Percentiles rank a stretch among this genome's conserved stretches.
phyloP scores from a whole-genome alignment of 2,113 vertebrate genomes.

The Pluvialis apricaria region DNA sequence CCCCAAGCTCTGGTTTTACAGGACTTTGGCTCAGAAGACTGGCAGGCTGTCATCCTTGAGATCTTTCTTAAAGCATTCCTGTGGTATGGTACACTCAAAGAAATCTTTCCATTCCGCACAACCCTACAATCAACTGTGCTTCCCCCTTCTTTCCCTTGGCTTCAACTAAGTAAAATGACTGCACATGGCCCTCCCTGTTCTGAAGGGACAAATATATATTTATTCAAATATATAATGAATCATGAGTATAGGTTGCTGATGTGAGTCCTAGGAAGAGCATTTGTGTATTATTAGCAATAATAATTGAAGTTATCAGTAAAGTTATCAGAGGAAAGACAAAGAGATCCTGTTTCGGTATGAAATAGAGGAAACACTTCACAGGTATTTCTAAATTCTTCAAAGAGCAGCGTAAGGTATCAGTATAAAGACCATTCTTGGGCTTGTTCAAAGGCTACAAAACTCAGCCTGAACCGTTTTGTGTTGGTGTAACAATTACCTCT shows the following conservation, averaged over 20 bases:
- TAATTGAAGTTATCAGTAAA: not conserved
- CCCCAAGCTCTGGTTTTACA: not conserved
- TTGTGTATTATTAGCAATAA: not conserved
- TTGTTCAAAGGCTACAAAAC: not conserved
- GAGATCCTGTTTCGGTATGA: not conserved
- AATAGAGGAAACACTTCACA: not conserved
- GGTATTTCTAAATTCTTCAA: not conserved
- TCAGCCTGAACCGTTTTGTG: not conserved
- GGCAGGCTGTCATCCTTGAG: not conserved
- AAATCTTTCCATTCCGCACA: not conserved
- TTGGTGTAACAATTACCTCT: not conserved
- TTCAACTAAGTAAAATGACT: not conserved
- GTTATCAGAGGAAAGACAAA: not conserved
- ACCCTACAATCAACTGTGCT: not conserved
- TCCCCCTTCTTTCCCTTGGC: not conserved
- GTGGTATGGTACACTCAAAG: not conserved
- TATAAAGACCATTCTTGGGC: not conserved
- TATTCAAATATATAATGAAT: not conserved
- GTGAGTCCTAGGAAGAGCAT: not conserved
- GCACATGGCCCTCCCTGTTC: not conserved
- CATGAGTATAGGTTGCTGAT: not conserved
- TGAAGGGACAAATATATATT: not conserved
- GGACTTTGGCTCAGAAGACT: not conserved
- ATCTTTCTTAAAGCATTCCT: not conserved
- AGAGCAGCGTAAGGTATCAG: not conserved